Conservation (phyloP, 2,113 vertebrate genomes). For the Oriolus oriolus region DNA sequence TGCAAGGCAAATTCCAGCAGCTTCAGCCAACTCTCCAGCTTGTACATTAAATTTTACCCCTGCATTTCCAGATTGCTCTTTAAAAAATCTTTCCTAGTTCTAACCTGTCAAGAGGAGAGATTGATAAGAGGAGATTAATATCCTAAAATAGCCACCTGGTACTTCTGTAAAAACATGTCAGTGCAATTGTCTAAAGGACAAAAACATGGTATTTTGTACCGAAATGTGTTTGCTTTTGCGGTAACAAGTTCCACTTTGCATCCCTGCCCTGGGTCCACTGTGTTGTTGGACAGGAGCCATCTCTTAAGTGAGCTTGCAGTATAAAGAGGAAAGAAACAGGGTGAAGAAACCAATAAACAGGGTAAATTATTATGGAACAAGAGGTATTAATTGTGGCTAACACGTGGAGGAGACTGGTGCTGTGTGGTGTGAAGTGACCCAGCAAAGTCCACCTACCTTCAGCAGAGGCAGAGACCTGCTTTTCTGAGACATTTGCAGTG, state of each 20-base stretch:
- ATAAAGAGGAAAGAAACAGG: not conserved
- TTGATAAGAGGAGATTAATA: not conserved
- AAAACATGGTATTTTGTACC: not conserved
- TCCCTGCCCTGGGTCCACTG: not conserved
- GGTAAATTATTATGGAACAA: not conserved
- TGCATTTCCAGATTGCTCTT: not conserved
- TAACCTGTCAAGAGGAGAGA: not conserved
- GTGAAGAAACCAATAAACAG: not conserved
- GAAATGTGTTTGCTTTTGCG: not conserved
- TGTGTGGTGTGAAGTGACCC: not conserved
- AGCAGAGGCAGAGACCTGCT: not conserved
- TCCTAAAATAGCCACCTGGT: not conserved
- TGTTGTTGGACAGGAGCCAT: not conserved
- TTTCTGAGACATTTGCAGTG: not conserved
- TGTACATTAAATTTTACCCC: not conserved
- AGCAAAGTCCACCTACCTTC: not conserved
- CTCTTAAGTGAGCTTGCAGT: not conserved
- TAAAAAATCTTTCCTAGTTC: not conserved
- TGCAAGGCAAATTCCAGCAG: not conserved
- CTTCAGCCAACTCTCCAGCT: not conserved
- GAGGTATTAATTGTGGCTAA: not conserved
- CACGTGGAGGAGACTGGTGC: accelerated
- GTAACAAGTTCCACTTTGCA: not conserved
- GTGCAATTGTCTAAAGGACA: not conserved
- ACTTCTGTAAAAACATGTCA: not conserved